Conservation (phyloP, 2,888 invertebrate genomes). For the Neria commutata region DNA sequence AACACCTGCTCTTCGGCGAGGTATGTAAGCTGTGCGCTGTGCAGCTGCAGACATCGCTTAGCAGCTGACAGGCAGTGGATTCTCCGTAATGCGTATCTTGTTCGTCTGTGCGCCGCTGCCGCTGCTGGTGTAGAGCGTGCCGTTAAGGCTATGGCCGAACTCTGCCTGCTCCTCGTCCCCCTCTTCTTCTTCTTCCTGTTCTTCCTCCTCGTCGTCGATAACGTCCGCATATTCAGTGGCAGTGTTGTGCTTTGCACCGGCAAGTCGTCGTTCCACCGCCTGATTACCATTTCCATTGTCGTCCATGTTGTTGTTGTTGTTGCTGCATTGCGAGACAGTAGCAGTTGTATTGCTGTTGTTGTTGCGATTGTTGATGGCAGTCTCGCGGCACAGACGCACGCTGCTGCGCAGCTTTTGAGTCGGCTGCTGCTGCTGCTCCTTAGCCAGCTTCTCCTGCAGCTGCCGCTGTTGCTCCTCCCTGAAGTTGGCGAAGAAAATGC, state of each 20-base stretch:
- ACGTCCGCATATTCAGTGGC: conserved; percentile 28
- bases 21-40: too few relatives aligned
- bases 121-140: conserved; percentile 50
- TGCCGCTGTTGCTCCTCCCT: conserved; percentile 46
- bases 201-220: conserved; percentile 31
- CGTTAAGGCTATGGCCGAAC: conserved; percentile 41
- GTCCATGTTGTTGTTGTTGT: conserved; percentile 34
- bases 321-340: neutral
- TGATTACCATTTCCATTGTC: conserved; percentile 30
- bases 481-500: conserved; percentile 59
- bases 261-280: conserved; percentile 26
- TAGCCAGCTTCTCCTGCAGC: conserved; percentile 36
- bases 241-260: conserved; percentile 36
- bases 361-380: conserved; percentile 53
- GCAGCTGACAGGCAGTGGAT: conserved; percentile 61
- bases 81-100: conserved; percentile 62
- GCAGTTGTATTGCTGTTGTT: conserved; percentile 8
- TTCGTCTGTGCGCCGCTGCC: conserved; percentile 53
- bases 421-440: conserved; percentile 34
- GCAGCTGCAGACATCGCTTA: conserved; percentile 37
- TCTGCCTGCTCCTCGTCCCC: conserved; percentile 41
- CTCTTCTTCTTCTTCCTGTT: conserved; percentile 37
- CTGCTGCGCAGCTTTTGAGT: conserved; percentile 47
- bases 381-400: conserved; percentile 48
- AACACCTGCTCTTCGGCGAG: too few relatives aligned